These are phyloP conservation scores for Tangara arthus DNA, from an alignment of 2,797 vertebrate genomes.

Conservation along the genomic window DNA sequence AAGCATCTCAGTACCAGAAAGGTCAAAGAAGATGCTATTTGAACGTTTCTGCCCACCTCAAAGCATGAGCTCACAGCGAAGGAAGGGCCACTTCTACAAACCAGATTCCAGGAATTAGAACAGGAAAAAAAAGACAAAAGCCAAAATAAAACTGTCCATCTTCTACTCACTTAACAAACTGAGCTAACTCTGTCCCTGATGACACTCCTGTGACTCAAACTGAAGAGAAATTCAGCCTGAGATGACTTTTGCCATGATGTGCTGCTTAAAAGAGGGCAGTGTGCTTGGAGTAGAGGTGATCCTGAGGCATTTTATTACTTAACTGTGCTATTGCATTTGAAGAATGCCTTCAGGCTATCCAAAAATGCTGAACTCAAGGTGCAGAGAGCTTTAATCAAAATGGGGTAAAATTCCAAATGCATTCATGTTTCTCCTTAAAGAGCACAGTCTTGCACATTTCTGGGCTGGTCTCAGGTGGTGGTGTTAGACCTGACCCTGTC, in stretches of 20 bases:
- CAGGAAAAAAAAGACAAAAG: neutral
- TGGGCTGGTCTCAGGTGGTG: neutral
- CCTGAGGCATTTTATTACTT: neutral
- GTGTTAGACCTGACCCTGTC: neutral
- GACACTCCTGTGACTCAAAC: slow-evolving; percentile 41
- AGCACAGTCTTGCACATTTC: neutral
- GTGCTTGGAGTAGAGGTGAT: neutral
- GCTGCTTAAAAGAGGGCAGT: neutral
- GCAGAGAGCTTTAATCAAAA: neutral
- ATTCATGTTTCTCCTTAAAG: neutral
- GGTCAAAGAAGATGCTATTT: slow-evolving; percentile 20
- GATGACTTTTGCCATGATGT: neutral
- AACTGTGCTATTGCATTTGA: neutral
- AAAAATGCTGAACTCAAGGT: neutral
- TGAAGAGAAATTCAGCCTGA: neutral
- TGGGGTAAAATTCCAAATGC: neutral
- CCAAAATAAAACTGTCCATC: neutral
- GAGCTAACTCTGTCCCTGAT: slow-evolving; percentile 21
- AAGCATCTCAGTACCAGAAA: neutral
- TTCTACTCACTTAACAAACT: neutral
- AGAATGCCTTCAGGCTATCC: neutral
- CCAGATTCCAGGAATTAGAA: slow-evolving; percentile 17
- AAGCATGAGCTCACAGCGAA: neutral
- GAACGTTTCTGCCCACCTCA: neutral
- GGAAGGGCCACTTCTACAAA: neutral